A percentile compares a stretch with the other conserved stretches of the same genome.
Conservation (phyloP, 2,113 vertebrate genomes). For the Rattus norvegicus region GRCr8 NC_086039.1:108656001-108656500, state of each 20-base stretch:
- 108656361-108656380: constrained; percentile 17
- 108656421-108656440: neutral
- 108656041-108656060: neutral
- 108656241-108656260: neutral
- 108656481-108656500: constrained; percentile 5
- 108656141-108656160: neutral
- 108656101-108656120: neutral
- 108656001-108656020: neutral
- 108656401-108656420: neutral
- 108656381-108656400: neutral
- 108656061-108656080: too few relatives aligned
- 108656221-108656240: neutral
- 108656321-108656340: constrained; percentile 29
- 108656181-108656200: neutral
- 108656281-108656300: neutral
- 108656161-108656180: neutral
- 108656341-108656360: constrained; percentile 47
- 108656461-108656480: neutral
- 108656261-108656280: neutral
- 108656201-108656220: neutral
- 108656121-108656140: too few relatives aligned
- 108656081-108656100: neutral
- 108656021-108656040: neutral
- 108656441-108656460: constrained; percentile 28
- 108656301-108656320: constrained; percentile 18